phyloP scores from a whole-genome alignment of 2,113 vertebrate species.

The Cercocebus atys region DNA sequence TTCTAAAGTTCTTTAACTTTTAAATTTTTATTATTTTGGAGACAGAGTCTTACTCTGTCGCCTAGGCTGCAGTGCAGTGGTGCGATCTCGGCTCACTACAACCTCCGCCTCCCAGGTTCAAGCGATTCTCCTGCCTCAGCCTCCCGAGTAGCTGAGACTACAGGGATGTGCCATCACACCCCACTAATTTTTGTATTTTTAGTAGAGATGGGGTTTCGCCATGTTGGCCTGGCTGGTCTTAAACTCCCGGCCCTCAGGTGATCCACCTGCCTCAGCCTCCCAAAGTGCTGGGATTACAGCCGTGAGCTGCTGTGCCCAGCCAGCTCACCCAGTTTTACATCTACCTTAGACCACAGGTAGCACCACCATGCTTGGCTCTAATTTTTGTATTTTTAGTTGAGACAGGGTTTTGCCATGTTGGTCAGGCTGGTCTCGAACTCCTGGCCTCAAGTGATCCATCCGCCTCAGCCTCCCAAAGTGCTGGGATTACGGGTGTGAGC shows the following conservation, averaged over 20 bases:
- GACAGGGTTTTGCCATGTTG: not conserved
- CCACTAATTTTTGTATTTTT: not conserved
- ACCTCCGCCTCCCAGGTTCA: not conserved
- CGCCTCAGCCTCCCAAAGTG: not conserved
- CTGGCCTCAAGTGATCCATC: not conserved
- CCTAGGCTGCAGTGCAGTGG: not conserved
- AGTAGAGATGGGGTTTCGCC: not conserved
- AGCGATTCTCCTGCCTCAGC: not conserved
- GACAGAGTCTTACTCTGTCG: not conserved
- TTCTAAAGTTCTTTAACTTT: slow-evolving; percentile 6
- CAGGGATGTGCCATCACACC: not conserved
- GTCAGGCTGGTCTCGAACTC: not conserved
- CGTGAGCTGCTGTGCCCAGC: not conserved
- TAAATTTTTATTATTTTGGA: not conserved
- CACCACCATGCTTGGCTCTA: not conserved
- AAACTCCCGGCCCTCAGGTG: not conserved
- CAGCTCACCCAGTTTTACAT: too few relatives aligned
- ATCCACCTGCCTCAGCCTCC: not conserved
- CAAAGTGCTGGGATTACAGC: not conserved
- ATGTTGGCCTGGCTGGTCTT: not conserved
- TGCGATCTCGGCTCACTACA: not conserved
- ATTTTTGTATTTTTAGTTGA: not conserved
- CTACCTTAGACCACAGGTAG: not conserved
- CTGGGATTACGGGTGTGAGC: not conserved
- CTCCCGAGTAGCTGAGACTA: not conserved